These are phyloP conservation scores for Sipha flava DNA, from an alignment of 1,140 invertebrate genomes.

Conservation along the genomic window DNA sequence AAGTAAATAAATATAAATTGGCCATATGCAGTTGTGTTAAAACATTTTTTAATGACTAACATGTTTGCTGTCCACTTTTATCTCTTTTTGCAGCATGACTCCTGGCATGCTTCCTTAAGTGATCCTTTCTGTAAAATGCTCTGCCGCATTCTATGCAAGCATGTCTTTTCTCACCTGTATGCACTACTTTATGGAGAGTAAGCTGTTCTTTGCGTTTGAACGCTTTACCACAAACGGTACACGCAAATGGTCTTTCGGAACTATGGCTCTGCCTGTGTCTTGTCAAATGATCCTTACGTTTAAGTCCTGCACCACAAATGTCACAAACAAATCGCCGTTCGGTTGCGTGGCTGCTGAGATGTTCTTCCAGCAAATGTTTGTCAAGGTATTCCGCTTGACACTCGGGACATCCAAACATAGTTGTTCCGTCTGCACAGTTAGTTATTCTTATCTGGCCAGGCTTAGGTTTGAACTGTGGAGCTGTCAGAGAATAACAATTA, in stretches of 20 bases:
- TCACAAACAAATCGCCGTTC: constrained; percentile 45
- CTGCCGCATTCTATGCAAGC: constrained; percentile 53
- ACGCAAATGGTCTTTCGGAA: constrained; percentile 49
- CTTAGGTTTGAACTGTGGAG: constrained; percentile 66
- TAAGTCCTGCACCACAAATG: constrained; percentile 49
- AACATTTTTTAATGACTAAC: not conserved
- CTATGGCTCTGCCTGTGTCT: constrained; percentile 50
- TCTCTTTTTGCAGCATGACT: constrained; percentile 52
- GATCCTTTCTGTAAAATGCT: constrained; percentile 49
- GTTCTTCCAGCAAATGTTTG: constrained; percentile 68
- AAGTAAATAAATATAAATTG: not conserved
- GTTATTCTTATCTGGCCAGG: constrained; percentile 73
- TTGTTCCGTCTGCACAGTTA: constrained; percentile 71
- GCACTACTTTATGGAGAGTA: constrained; percentile 49
- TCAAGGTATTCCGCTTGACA: constrained; percentile 80
- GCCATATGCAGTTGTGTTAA: not conserved
- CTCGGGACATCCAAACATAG: constrained; percentile 73
- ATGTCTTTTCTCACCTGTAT: constrained; percentile 44
- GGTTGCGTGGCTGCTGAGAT: constrained; percentile 55
- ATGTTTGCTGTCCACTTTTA: constrained; percentile 57
- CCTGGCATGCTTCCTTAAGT: constrained; percentile 51
- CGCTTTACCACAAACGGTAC: constrained; percentile 48
- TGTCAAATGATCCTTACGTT: constrained; percentile 48
- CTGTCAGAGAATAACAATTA: constrained; percentile 50
- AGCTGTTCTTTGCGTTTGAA: constrained; percentile 52